phyloP scores from a whole-genome alignment of 92 coral and sea anemone species.

The Parazoanthus atlanticus region DNA sequence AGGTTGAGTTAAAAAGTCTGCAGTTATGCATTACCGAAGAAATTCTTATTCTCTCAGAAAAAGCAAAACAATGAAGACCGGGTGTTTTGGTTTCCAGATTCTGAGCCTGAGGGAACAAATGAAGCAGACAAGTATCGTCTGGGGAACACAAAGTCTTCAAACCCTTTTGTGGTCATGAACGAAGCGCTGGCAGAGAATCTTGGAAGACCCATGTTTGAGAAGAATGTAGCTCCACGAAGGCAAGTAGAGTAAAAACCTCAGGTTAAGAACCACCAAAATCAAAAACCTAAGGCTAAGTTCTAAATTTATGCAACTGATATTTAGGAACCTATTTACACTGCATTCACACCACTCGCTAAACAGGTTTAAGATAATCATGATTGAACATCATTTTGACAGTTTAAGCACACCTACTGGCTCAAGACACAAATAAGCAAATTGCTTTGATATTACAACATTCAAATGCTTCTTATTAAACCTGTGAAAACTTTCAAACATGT shows the following conservation, averaged over 20 bases:
- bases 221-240: conserved; percentile 89
- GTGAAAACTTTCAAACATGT: no score
- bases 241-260: background rate
- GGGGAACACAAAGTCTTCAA: conserved; percentile 57
- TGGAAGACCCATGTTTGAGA: conserved; percentile 95
- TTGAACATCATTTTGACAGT: no score
- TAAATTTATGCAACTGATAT: no score
- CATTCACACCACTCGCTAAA: no score
- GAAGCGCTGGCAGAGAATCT: conserved; percentile 88
- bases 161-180: conserved; percentile 92
- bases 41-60: background rate
- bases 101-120: conserved; percentile 14
- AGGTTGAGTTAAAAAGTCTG: background rate
- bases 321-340: no score
- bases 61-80: no score
- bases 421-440: no score
- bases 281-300: no score
- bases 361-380: no score
- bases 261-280: background rate
- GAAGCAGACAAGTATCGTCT: conserved; percentile 38
- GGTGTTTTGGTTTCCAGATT: background rate
- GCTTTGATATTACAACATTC: no score
- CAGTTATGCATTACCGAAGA: background rate
- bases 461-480: no score
- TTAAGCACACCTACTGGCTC: no score